A percentile compares a stretch with the other conserved stretches of the same genome.
These are phyloP conservation scores for Semnornis frantzii DNA, from an alignment of 2,113 vertebrate genomes.

Conservation along the genomic window DNA sequence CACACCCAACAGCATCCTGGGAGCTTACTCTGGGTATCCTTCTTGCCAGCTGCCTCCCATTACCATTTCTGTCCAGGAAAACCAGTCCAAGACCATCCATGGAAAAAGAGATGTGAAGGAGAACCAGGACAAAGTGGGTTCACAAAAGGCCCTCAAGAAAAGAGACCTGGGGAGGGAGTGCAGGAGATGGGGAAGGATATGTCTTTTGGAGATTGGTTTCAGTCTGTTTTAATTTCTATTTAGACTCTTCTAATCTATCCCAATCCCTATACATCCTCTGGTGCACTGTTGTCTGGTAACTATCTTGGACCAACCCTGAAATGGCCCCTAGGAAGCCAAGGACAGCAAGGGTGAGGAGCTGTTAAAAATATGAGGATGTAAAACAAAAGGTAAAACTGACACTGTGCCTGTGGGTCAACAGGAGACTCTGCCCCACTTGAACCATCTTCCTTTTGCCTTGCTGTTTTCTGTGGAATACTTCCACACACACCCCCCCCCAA, in stretches of 20 bases:
- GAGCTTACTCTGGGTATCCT: fast-evolving
- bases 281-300: background rate
- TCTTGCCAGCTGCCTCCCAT: background rate
- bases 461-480: background rate
- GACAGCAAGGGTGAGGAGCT: background rate
- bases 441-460: background rate
- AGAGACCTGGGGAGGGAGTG: background rate
- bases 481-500: background rate
- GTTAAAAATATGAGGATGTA: background rate
- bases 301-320: background rate
- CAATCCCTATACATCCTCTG: background rate
- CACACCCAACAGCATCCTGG: background rate
- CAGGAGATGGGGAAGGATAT: background rate
- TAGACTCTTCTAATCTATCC: background rate
- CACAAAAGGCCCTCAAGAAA: background rate
- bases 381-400: background rate
- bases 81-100: background rate
- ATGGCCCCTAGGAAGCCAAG: background rate
- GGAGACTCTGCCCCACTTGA: background rate
- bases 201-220: background rate
- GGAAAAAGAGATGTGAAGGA: background rate
- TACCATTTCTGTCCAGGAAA: background rate
- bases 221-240: background rate
- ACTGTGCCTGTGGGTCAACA: background rate
- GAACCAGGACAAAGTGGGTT: background rate